Conservation (phyloP, 2,888 invertebrate genomes). For the Aspidiotus rigidus region DNA sequence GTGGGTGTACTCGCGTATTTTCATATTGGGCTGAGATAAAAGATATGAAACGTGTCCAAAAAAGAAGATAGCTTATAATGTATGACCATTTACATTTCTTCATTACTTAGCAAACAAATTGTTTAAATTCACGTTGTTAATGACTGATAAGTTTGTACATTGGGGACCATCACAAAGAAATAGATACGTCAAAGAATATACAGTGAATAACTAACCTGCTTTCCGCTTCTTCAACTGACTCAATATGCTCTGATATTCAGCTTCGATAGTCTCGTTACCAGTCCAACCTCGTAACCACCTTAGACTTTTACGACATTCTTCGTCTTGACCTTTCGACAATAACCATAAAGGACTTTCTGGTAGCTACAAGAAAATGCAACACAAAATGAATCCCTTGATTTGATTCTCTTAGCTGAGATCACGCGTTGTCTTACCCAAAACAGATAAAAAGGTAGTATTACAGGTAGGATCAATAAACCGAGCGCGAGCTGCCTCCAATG, state of each 20-base stretch:
- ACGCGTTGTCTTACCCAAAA: constrained; percentile 3
- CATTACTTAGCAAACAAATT: too few relatives aligned
- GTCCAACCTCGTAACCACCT: constrained; percentile 21
- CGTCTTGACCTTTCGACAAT: constrained; percentile 11
- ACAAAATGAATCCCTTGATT: background rate
- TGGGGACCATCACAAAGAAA: constrained; percentile 11
- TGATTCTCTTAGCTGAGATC: background rate
- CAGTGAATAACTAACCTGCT: background rate
- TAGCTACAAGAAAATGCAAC: constrained; percentile 3
- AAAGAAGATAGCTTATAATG: too few relatives aligned
- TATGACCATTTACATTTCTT: too few relatives aligned
- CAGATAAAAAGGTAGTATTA: constrained; percentile 4
- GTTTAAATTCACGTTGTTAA: too few relatives aligned
- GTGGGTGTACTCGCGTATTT: too few relatives aligned
- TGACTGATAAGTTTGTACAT: too few relatives aligned
- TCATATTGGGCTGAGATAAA: too few relatives aligned
- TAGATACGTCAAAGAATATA: background rate
- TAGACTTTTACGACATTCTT: constrained; percentile 13
- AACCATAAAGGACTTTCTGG: constrained; percentile 23
- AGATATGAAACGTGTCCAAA: too few relatives aligned
- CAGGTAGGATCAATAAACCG: background rate
- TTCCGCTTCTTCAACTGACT: background rate
- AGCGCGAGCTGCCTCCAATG: constrained; percentile 7
- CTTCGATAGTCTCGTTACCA: background rate
- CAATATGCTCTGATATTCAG: constrained; percentile 1